phyloP scores from a whole-genome alignment of 2,113 vertebrate species.

The Oreotrochilus melanogaster region DNA sequence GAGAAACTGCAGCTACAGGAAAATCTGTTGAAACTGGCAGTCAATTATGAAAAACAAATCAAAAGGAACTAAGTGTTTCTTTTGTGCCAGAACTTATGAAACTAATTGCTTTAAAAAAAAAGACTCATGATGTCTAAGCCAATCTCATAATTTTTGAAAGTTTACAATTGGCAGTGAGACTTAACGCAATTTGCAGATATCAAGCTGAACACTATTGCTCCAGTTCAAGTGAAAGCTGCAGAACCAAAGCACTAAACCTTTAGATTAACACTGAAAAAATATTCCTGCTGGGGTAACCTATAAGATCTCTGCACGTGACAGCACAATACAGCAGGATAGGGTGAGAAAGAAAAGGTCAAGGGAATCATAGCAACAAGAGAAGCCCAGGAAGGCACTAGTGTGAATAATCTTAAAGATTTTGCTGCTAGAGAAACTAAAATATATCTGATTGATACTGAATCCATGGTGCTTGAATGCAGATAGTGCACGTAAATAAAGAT shows the following conservation, averaged over 20 bases:
- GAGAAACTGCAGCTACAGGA: slow-evolving; percentile 22
- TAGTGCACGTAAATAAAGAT: not conserved
- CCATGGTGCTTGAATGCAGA: not conserved
- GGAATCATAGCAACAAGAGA: not conserved
- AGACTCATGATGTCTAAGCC: not conserved
- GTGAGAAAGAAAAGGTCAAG: not conserved
- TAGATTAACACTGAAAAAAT: not conserved
- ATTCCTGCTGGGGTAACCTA: not conserved
- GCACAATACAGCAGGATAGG: not conserved
- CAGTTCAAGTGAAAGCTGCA: not conserved
- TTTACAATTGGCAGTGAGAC: not conserved
- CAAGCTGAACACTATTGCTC: not conserved
- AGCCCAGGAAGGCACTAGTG: not conserved
- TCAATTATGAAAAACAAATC: slow-evolving; percentile 10
- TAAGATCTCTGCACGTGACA: not conserved
- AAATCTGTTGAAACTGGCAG: slow-evolving; percentile 49
- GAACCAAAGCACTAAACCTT: not conserved
- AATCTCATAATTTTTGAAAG: not conserved
- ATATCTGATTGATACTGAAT: not conserved
- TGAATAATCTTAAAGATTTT: not conserved
- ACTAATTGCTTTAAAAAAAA: slow-evolving; percentile 22
- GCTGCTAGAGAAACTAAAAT: not conserved
- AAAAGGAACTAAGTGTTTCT: slow-evolving; percentile 14
- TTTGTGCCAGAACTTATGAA: not conserved
- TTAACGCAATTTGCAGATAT: not conserved